These are phyloP conservation scores for Drosophila auraria DNA, from an alignment of 1,140 invertebrate genomes.

Conservation along the genomic window DNA sequence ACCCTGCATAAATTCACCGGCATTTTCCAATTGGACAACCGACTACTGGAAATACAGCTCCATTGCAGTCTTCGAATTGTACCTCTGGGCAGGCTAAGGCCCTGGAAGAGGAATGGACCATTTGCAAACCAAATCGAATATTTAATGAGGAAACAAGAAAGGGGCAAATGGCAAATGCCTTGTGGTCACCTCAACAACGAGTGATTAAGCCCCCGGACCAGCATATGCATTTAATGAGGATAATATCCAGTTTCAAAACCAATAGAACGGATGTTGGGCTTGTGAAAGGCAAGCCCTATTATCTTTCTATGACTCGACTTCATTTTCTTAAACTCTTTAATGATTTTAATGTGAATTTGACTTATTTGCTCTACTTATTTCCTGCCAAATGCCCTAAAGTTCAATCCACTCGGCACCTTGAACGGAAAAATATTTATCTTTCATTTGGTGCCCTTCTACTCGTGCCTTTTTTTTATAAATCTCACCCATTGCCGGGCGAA, in stretches of 20 bases:
- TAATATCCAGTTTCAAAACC: conserved; percentile 11
- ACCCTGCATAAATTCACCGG: conserved; percentile 40
- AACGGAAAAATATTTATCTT: conserved; percentile 18
- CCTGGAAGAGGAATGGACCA: conserved; percentile 7
- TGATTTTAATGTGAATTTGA: conserved; percentile 30
- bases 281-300: too few species aligned
- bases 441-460: conserved; percentile 4
- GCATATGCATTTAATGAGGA: conserved; percentile 22
- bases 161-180: conserved; percentile 26
- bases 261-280: background rate
- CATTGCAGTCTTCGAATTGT: background rate
- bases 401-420: background rate
- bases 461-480: conserved; percentile 46
- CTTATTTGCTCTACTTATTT: background rate
- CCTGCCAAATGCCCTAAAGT: background rate
- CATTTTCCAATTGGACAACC: conserved; percentile 45
- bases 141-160: conserved; percentile 48
- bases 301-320: background rate
- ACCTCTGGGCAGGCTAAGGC: conserved; percentile 1
- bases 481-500: conserved; percentile 5
- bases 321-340: background rate
- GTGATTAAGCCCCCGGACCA: conserved; percentile 7
- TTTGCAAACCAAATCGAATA: conserved; percentile 54
- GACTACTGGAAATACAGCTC: background rate
- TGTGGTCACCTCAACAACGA: conserved; percentile 11